Evolutionary conservation across 2,113 vertebrate species (phyloP).

Genomic region (Ardeotis arabs): DNA sequence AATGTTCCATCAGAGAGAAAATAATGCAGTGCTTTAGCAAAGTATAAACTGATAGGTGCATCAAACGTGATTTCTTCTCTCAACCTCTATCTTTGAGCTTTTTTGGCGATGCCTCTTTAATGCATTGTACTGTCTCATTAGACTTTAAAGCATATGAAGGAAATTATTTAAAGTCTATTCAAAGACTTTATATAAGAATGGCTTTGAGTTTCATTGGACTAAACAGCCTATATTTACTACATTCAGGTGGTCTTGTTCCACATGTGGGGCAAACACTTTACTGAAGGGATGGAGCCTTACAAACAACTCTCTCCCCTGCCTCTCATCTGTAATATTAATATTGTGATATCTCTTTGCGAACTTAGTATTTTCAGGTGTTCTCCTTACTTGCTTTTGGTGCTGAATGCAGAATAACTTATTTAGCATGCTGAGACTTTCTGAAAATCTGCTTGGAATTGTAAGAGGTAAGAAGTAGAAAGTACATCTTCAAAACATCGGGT

Average conservation of each 20-base stretch:
- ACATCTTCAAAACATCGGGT: not conserved
- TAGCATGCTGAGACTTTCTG: not conserved
- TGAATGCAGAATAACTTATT: not conserved
- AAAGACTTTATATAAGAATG: not conserved
- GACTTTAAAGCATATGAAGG: not conserved
- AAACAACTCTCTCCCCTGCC: not conserved
- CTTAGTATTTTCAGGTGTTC: not conserved
- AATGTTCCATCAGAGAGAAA: not conserved
- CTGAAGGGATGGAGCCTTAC: not conserved
- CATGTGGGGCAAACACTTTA: not conserved
- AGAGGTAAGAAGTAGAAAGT: not conserved
- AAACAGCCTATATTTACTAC: not conserved
- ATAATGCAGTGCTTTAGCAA: not conserved
- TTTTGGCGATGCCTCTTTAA: not conserved
- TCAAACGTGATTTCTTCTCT: not conserved
- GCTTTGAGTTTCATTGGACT: not conserved
- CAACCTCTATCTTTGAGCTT: not conserved
- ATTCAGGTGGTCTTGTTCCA: not conserved
- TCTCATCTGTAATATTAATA: not conserved
- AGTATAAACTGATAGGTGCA: not conserved
- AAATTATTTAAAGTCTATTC: not conserved
- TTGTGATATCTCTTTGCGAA: not conserved
- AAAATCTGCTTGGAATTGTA: not conserved
- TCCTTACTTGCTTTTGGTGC: not conserved
- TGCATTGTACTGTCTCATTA: not conserved